A percentile compares a stretch with the other conserved stretches of the same genome.
Conservation (phyloP, 1,140 invertebrate species). For the Antheraea pernyi region DNA sequence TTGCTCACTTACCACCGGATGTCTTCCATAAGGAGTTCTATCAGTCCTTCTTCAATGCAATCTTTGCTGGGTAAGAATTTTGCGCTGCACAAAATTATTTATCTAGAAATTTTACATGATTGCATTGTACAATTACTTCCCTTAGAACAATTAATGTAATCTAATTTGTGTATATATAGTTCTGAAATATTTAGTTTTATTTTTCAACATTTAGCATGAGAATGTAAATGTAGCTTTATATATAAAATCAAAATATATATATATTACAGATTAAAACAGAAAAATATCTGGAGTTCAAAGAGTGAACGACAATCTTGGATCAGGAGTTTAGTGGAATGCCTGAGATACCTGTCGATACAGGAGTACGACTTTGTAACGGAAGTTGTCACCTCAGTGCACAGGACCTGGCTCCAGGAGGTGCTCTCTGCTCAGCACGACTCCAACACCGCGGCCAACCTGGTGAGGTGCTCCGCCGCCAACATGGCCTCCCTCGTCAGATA, state of each 20-base stretch:
- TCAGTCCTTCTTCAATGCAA: constrained; percentile 37
- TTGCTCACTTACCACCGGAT: constrained; percentile 39
- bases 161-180: no score
- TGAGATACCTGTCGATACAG: constrained; percentile 43
- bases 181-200: neutral
- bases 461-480: constrained; percentile 35
- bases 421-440: constrained; percentile 21
- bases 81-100: constrained; percentile 4
- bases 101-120: neutral
- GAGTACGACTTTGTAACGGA: constrained; percentile 33
- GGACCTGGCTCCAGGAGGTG: constrained; percentile 43
- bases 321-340: constrained; percentile 42
- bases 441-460: constrained; percentile 25
- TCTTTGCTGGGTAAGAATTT: constrained; percentile 38
- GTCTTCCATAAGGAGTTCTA: constrained; percentile 43
- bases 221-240: neutral
- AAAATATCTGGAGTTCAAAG: constrained; percentile 45
- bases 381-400: constrained; percentile 35
- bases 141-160: no score
- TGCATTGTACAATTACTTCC: no score
- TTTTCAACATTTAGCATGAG: no score
- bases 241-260: neutral
- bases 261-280: constrained; percentile 46
- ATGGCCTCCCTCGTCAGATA: constrained; percentile 44
- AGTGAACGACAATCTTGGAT: constrained; percentile 56